phyloP scores from a whole-genome alignment of 2,797 vertebrate species.

The Channallabes apus region DNA sequence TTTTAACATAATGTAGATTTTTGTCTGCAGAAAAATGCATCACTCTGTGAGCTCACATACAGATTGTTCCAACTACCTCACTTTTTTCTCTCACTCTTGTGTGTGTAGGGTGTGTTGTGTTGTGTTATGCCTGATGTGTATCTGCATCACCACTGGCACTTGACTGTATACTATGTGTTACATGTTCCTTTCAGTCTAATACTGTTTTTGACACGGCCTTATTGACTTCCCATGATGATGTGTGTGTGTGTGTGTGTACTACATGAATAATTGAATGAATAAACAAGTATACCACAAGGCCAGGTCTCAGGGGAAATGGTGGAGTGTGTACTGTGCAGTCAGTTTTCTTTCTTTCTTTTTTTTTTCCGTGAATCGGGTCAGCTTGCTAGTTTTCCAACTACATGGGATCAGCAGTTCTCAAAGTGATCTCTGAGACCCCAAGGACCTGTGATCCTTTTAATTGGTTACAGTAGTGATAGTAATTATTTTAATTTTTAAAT shows the following conservation, averaged over 20 bases:
- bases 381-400: background rate
- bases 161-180: conserved; percentile 16
- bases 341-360: background rate
- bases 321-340: background rate
- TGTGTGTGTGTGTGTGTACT: background rate
- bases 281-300: no score
- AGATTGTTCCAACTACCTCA: conserved; percentile 19
- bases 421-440: background rate
- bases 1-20: background rate
- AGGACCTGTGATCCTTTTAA: background rate
- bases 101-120: background rate
- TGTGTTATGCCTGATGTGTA: background rate
- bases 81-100: background rate
- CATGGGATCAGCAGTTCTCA: background rate
- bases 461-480: background rate
- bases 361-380: background rate
- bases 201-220: background rate
- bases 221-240: background rate
- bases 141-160: background rate
- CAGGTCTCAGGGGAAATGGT: background rate
- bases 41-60: background rate
- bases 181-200: background rate
- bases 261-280: background rate
- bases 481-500: background rate
- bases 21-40: background rate